Evolutionary conservation across 2,888 invertebrate genomes (phyloP), one percentile per base, ranked within the genome.

Genomic region (Amblyjoppa fuscipennis): DNA sequence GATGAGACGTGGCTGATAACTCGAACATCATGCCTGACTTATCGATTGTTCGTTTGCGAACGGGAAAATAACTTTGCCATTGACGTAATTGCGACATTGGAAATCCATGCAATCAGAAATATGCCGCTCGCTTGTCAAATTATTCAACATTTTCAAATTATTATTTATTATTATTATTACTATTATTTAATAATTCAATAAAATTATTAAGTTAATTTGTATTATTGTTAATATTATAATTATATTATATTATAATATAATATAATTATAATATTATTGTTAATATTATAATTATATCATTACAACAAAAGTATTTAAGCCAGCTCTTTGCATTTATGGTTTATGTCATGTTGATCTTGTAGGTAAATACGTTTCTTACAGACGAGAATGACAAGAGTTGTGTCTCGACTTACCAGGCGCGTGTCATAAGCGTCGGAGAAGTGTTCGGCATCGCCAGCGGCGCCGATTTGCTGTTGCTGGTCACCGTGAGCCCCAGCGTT

Each of bases 381-480:
- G n/a, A 38, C 0, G 0, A n/a, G n/a, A 20, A 13, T 1, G 68
- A 59, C 4, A 76, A 41, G 76, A 69, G 41, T 20, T 66, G 20
- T 11, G 11, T 66, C 31, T 49, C 28, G 34, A 86, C 89, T 89
- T 85, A 94, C 94, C 93, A 93, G 92, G 73, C 93, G 92, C 84
- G 92, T 92, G 77, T 93, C 93, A 81, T 92, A 91, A 83, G 92
- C 90, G 81, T 94, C 93, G 80, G 92, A 87, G 71, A 90, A 90
- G 82, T 92, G 92, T 80, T 93, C 93, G 20, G 88, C 87, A 84
- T 93, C 93, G 81, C 90, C 91, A 51, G 89, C 90, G 82, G 87
- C 87, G 66, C 82, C 80, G 81, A 89, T 86, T 77, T 89, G 91
- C 86, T 90, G 88, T 70, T 89, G 91, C 87, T 90, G 89, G 81